Base-by-base conservation (phyloP, 2,113 vertebrate genomes). In the Carollia perspicillata region DNA sequence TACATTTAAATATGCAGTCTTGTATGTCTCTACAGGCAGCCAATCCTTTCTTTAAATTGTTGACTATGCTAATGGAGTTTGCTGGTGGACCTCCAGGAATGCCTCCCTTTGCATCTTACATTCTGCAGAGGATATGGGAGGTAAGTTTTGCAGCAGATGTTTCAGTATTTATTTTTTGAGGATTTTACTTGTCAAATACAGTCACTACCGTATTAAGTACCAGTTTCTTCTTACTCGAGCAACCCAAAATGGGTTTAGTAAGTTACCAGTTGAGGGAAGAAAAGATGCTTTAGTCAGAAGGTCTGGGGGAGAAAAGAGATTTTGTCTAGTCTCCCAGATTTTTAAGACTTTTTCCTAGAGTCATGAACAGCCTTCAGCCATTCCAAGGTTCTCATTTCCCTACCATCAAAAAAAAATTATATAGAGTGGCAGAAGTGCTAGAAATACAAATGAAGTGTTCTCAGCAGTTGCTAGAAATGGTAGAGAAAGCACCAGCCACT, bases 41-140 rank as follows among this genome's bases (percentile, higher is more conserved):
- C 30, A 99, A 99, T 96, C 99, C 99, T 55, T 99, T 99, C 98
- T 99, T 99, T 98, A 99, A 99, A 98, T 98, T 99, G 98, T 98
- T 99, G 96, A 99, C 99, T 23, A 99, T 99, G 99, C 97, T 99
- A 84, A 99, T 99, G 99, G 99, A 99, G 93, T 99, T 99, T 98
- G 99, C 99, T 17, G 99, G 99, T 11, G 99, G 99, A 37, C 99
- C 99, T 63, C 99, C 99, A 12, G 99, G 99, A 96, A 99, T 99
- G 99, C 99, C 99, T 47, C 99, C 99, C 40, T 99, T 99, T 90
- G 99, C 99, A 72, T 99, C 99, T 94, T 99, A 99, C 97, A 99
- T 99, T 96, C 99, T 99, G n/a, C 99, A 99, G 98, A 99, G 99
- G 98, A 99, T 99, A 98, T 99, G 99, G 99, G 99, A 99, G 99